phyloP scores from a whole-genome alignment of 2,797 vertebrate genomes.

The Valencia hispanica region DNA sequence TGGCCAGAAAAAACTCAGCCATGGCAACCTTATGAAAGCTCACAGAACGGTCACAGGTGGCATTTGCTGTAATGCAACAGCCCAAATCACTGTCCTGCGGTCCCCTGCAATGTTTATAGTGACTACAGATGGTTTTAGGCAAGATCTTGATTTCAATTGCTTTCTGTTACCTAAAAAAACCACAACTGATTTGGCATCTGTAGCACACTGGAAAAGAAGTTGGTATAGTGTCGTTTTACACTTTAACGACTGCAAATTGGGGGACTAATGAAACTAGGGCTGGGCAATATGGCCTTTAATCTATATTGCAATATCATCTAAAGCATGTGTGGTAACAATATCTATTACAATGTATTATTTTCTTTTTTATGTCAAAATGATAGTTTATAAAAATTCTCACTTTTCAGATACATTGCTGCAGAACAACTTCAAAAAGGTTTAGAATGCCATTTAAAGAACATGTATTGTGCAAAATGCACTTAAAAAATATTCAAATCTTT shows the following conservation, averaged over 20 bases:
- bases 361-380: too few relatives aligned
- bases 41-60: background rate
- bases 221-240: background rate
- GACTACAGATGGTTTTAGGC: background rate
- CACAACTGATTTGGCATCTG: background rate
- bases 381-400: too few relatives aligned
- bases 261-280: too few relatives aligned
- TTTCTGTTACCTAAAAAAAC: background rate
- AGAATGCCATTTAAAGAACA: too few relatives aligned
- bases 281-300: too few relatives aligned
- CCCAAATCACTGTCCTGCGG: background rate
- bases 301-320: too few relatives aligned
- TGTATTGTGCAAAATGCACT: too few relatives aligned
- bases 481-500: too few relatives aligned
- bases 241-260: background rate
- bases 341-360: too few relatives aligned
- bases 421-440: too few relatives aligned
- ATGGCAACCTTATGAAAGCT: background rate
- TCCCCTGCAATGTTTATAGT: background rate
- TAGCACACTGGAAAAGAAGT: background rate
- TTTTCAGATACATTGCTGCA: too few relatives aligned
- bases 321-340: too few relatives aligned
- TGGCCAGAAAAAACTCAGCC: background rate
- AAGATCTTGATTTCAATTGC: background rate
- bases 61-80: background rate